Evolutionary conservation across 2,888 invertebrate genomes (phyloP).

Genomic region (Noctua fimbriata): DNA sequence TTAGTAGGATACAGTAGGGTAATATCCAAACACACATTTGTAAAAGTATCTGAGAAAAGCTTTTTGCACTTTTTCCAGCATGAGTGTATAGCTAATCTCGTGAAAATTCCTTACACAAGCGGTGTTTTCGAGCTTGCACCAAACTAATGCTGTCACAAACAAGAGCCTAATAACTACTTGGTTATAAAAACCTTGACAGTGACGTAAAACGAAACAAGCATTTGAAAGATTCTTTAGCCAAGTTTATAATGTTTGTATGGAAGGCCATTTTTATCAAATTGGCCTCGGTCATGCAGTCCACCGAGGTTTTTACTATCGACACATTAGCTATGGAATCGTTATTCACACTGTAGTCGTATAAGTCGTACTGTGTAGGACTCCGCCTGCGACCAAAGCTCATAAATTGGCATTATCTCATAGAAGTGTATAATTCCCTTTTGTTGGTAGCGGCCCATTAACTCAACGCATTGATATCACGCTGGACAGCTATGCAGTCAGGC

Average conservation of each 20-base stretch:
- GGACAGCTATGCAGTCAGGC: neutral
- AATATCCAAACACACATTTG: no score
- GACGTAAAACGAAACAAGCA: no score
- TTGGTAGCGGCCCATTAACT: neutral
- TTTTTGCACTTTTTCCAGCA: no score
- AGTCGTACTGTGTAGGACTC: neutral
- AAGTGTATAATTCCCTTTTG: neutral
- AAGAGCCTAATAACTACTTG: neutral
- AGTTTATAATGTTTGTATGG: neutral
- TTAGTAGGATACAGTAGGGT: no score
- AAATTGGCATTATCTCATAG: neutral
- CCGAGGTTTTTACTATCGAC: neutral
- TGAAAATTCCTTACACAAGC: neutral
- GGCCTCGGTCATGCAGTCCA: no score
- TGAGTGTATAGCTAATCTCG: no score
- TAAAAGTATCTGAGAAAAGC: no score
- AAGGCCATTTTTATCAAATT: neutral
- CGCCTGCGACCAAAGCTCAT: constrained; percentile 1
- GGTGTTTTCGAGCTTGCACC: neutral
- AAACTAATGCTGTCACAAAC: neutral
- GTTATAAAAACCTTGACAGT: no score
- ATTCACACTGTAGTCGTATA: neutral
- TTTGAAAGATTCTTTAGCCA: no score
- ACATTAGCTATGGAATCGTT: neutral
- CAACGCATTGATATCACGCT: neutral